Evolutionary conservation across 2,888 invertebrate species (phyloP).

Genomic region (Dicyrtomina minuta): DNA sequence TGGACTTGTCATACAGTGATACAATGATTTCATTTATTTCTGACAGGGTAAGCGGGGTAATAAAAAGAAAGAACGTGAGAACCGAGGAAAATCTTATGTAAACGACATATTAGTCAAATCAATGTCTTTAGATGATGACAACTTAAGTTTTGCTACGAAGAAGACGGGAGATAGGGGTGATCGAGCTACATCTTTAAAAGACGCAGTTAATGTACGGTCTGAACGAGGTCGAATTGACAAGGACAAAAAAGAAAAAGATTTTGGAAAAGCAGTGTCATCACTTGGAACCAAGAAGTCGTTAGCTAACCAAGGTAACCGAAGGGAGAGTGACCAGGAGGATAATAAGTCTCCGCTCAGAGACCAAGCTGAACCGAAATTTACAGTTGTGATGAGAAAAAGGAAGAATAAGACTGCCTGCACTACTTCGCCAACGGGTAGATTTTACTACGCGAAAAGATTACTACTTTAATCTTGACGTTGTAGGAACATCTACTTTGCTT

Average conservation of each 20-base stretch:
- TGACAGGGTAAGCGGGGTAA: slow-evolving; percentile 24
- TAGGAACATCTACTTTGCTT: slow-evolving; percentile 8
- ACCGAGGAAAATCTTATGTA: slow-evolving; percentile 32
- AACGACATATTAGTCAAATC: slow-evolving; percentile 49
- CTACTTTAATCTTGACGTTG: background rate
- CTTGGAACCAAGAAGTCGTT: slow-evolving; percentile 6
- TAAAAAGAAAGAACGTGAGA: slow-evolving; percentile 38
- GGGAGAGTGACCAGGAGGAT: slow-evolving; percentile 25
- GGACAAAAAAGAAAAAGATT: slow-evolving; percentile 15
- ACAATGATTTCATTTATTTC: background rate
- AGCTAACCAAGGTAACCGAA: background rate
- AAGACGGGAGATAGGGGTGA: slow-evolving; percentile 21
- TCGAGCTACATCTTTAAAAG: slow-evolving; percentile 17
- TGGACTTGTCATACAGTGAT: too few species aligned
- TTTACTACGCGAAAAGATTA: slow-evolving; percentile 8
- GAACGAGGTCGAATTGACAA: slow-evolving; percentile 18
- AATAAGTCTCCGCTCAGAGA: slow-evolving; percentile 22
- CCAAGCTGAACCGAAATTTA: slow-evolving; percentile 16
- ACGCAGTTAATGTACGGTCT: slow-evolving; percentile 4
- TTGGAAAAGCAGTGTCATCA: background rate
- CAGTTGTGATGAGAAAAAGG: slow-evolving; percentile 25
- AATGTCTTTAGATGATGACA: slow-evolving; percentile 49
- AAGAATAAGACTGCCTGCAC: slow-evolving; percentile 30
- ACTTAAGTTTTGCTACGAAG: slow-evolving; percentile 27
- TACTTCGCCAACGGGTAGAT: slow-evolving; percentile 15